A percentile compares a stretch with the other conserved stretches of the same genome.
Conservation (phyloP, 2,888 invertebrate genomes). For the Dyspetes luteomarginatus region DNA sequence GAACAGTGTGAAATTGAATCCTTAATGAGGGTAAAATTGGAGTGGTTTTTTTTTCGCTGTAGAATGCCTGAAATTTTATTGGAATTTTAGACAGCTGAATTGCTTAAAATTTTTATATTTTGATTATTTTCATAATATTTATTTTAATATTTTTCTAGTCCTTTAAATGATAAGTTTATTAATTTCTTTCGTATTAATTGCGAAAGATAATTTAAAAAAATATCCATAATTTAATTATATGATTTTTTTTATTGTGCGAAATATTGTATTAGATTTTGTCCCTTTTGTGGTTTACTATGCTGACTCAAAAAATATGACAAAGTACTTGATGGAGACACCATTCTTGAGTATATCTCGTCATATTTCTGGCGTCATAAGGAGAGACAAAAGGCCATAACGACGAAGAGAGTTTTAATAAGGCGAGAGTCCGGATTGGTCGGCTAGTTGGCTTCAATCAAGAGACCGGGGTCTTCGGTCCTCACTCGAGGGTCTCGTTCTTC, state of each 20-base stretch:
- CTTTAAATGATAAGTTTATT: too few relatives aligned
- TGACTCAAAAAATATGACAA: too few relatives aligned
- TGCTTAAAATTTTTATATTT: not conserved
- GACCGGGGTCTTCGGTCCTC: conserved; percentile 75
- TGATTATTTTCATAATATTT: not conserved
- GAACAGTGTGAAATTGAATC: not conserved
- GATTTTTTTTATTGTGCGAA: too few relatives aligned
- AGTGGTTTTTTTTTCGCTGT: not conserved
- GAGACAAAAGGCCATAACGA: conserved; percentile 81
- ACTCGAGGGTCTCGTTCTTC: conserved; percentile 7
- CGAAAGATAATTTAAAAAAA: too few relatives aligned
- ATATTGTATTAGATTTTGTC: too few relatives aligned
- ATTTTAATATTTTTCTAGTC: too few relatives aligned
- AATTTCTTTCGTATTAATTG: not conserved
- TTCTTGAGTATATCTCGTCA: conserved; percentile 38
- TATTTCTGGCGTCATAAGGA: conserved; percentile 73
- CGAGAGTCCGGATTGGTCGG: conserved; percentile 78
- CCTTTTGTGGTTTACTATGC: too few relatives aligned
- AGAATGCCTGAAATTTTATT: not conserved
- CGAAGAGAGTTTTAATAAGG: conserved; percentile 80
- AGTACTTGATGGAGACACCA: conserved; percentile 8
- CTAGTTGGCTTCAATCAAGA: conserved; percentile 82
- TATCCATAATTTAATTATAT: too few relatives aligned
- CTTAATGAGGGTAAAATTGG: not conserved
- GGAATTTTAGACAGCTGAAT: not conserved